Conservation (phyloP, 2,113 vertebrate species). For the Dolichallabes microphthalmus region DNA sequence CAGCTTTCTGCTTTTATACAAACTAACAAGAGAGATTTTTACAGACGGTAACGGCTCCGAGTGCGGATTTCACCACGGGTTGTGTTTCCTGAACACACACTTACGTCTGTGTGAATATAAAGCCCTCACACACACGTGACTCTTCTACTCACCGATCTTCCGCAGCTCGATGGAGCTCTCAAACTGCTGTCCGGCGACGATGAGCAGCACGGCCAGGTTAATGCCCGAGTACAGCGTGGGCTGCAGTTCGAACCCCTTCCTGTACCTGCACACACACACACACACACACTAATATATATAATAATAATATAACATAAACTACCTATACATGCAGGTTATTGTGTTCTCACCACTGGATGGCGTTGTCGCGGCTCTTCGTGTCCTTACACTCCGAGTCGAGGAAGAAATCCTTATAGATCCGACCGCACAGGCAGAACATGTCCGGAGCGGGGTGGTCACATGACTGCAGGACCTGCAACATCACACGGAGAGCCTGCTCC, state of each 20-base stretch:
- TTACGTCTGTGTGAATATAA: not conserved
- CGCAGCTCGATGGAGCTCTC: slow-evolving; percentile 92
- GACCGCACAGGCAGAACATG: slow-evolving; percentile 95
- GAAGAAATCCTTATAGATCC: slow-evolving; percentile 96
- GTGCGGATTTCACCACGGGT: not conserved
- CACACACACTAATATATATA: not conserved
- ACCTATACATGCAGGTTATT: not conserved
- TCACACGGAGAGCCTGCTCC: slow-evolving; percentile 84
- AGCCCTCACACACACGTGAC: not conserved
- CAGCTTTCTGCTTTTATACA: too few relatives aligned
- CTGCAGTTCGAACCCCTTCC: slow-evolving; percentile 92
- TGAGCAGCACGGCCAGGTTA: slow-evolving; percentile 88
- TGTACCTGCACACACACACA: slow-evolving; percentile 78
- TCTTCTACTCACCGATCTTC: slow-evolving; percentile 83
- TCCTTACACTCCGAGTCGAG: slow-evolving; percentile 91
- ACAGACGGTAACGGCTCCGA: too few relatives aligned
- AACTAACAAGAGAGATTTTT: too few relatives aligned
- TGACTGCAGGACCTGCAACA: slow-evolving; percentile 85
- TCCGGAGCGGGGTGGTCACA: slow-evolving; percentile 88
- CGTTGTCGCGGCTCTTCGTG: slow-evolving; percentile 79
- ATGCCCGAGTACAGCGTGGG: slow-evolving; percentile 93
- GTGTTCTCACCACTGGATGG: slow-evolving; percentile 86
- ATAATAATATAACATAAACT: not conserved
- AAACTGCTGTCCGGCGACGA: slow-evolving; percentile 89
- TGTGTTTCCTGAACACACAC: not conserved